These are phyloP conservation scores for Melanophora roralis DNA, from an alignment of 2,888 invertebrate species.

Conservation along the genomic window DNA sequence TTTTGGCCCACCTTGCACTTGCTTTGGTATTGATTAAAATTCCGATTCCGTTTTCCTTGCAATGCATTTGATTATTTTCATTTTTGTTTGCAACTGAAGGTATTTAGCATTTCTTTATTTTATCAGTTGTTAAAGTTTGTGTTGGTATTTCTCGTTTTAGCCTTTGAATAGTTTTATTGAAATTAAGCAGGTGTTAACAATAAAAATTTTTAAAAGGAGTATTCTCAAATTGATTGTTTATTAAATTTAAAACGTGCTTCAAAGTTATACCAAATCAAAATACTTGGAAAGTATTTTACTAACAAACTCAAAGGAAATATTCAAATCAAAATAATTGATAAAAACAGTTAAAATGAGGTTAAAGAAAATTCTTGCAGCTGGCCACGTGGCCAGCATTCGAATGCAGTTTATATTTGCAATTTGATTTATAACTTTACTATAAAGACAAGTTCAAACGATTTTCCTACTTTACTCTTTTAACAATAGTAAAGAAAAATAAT, in stretches of 20 bases:
- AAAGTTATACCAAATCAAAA: neutral
- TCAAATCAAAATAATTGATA: neutral
- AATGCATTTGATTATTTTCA: constrained; percentile 31
- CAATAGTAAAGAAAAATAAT: constrained; percentile 14
- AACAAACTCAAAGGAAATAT: neutral
- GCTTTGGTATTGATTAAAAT: constrained; percentile 8
- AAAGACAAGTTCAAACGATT: constrained; percentile 60
- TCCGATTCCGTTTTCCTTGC: neutral
- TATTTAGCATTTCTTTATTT: neutral
- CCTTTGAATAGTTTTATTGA: neutral
- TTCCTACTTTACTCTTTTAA: constrained; percentile 23
- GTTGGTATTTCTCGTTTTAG: neutral
- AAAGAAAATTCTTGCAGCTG: constrained; percentile 12
- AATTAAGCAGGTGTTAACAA: constrained; percentile 35
- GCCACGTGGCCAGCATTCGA: constrained; percentile 12
- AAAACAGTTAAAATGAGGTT: neutral
- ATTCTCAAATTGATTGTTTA: constrained; percentile 25
- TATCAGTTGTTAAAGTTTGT: neutral
- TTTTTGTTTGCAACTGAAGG: constrained; percentile 1
- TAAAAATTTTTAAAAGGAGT: constrained; percentile 26
- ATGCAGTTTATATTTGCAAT: constrained; percentile 20
- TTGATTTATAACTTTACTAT: constrained; percentile 65
- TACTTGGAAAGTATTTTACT: no score
- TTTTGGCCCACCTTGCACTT: no score
- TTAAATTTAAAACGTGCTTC: constrained; percentile 42